Evolutionary conservation across 2,888 invertebrate species (phyloP), one percentile per base, ranked within the genome.

Genomic region (Scelioninae gen. 2): DNA sequence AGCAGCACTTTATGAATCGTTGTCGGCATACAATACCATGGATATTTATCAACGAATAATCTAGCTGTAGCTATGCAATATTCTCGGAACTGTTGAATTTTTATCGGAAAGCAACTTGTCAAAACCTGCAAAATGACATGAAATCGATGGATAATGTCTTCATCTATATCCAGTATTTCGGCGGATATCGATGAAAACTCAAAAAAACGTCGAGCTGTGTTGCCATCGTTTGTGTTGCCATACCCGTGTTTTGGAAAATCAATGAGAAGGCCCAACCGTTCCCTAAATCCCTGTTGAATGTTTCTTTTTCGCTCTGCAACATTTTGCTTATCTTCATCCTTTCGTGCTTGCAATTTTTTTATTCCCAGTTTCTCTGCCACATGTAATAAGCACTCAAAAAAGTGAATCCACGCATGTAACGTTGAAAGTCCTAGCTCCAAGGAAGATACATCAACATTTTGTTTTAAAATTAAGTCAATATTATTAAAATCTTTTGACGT

Each of bases 1-100:
- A 64, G n/a, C 1, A 64, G 45, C 1, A 64, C 25, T 46, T 64
- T 53, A 11, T 64, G 64, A 9, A 64, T 43, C 5, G 11, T 53
- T 1, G 28, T 13, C 28, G 55, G 48, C 55, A 65, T 55, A 2
- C 13, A 9, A 28, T 65, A 55, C 53, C 64, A 64, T 16, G 22
- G 15, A n/a, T n/a, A n/a, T n/a, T n/a, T n/a, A 2, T 18, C 2
- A 22, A 53, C 37, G n/a, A 25, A 53, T 5, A 52, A 25, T 43
- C 41, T 22, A 18, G 22, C 63, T 41, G n/a, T n/a, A n/a, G n/a
- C n/a, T n/a, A n/a, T n/a, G n/a, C n/a, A n/a, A n/a, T n/a, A n/a
- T n/a, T n/a, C n/a, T n/a, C n/a, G n/a, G n/a, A n/a, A n/a, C n/a
- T n/a, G n/a, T n/a, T n/a, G n/a, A n/a, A n/a, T n/a, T n/a, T n/a